These are phyloP conservation scores for Spilarctia lutea DNA, from an alignment of 2,888 invertebrate species.

Conservation along the genomic window DNA sequence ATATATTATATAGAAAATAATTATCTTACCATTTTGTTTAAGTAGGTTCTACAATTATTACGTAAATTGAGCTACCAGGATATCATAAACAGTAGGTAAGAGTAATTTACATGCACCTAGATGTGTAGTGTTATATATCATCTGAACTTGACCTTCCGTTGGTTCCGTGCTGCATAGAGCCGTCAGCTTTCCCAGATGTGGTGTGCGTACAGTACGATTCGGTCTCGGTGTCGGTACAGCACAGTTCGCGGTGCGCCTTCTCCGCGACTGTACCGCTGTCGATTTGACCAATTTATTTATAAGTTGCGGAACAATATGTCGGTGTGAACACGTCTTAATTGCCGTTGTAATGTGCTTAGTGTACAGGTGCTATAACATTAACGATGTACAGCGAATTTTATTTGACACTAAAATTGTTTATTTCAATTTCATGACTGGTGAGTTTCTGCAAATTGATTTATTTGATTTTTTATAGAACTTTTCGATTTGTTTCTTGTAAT, in stretches of 20 bases:
- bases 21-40: background rate
- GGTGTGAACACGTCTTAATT: constrained; percentile 47
- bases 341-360: constrained; percentile 58
- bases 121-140: constrained; percentile 53
- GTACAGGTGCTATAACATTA: constrained; percentile 47
- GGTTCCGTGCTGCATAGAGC: constrained; percentile 60
- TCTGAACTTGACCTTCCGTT: constrained; percentile 80
- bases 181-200: constrained; percentile 67
- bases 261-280: constrained; percentile 20
- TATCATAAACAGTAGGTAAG: constrained; percentile 39
- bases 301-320: constrained; percentile 32
- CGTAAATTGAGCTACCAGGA: constrained; percentile 41
- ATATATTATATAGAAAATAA: background rate
- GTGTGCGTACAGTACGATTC: constrained; percentile 11
- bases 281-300: constrained; percentile 4
- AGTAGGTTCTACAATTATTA: background rate
- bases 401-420: constrained; percentile 19
- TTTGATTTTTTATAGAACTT: background rate
- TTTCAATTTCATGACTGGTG: constrained; percentile 34
- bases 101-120: constrained; percentile 50
- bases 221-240: constrained; percentile 29
- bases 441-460: constrained; percentile 31
- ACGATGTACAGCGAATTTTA: constrained; percentile 46
- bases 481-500: background rate
- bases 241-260: constrained; percentile 38